Base-by-base conservation (phyloP, 2,797 vertebrate species). In the Lepidocolaptes lacrymiger region DNA sequence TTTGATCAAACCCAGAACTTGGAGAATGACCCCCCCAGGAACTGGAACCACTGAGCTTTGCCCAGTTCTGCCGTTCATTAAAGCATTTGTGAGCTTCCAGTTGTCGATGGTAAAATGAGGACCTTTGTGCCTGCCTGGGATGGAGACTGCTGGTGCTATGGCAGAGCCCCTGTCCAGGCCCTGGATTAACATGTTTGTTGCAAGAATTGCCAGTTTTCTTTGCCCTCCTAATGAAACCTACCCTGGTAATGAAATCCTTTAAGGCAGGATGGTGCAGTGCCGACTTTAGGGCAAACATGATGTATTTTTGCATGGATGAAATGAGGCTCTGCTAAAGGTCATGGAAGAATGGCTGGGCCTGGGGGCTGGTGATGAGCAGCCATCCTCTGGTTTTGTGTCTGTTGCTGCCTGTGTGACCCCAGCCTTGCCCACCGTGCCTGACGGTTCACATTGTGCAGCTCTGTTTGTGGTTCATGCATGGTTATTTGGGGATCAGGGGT, bases 51-150 rank as follows among this genome's bases (percentile, higher is more conserved):
- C 68, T 44, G 79, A 83, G 82, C 77, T 90, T 88, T 95, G 75
- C 91, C 88, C 67, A 44, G 68, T 85, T 95, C 88, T 96, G 93
- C 72, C 54, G 0, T 90, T 96, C 91, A 93, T 96, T 95, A 95
- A 84, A 71, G 41, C 0, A 0, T 88, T 89, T 86, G 66, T 59
- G 74, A 91, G 58, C 84, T 85, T 69, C 79, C 63, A 85, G 61
- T 59, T 46, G 46, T 32, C 62, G 77, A 55, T 83, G 85, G 91
- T 75, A 64, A 85, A 92, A 86, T 54, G 36, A 72, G 68, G 82
- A 95, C 44, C 51, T 93, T 74, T 91, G 75, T 92, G 76, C 52
- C 78, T 86, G 14, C 41, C 52, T 46, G 3, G 14, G 23, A 26
- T 13, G 85, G 67, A 69, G 82, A 8, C 55, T 55, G 55, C 44